These are phyloP conservation scores for Lottia scabra DNA, from an alignment of 2,888 invertebrate species.

Conservation along the genomic window DNA sequence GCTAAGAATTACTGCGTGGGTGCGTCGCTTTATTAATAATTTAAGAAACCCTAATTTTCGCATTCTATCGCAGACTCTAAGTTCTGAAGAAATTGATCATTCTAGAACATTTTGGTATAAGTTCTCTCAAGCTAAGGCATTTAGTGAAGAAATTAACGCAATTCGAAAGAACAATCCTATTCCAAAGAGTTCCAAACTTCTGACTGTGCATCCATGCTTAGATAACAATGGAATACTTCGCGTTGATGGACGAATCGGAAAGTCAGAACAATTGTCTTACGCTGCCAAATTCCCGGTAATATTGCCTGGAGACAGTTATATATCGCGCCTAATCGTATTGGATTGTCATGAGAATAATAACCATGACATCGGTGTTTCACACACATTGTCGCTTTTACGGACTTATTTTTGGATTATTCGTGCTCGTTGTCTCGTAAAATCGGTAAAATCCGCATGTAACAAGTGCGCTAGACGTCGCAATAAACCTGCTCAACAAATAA, in stretches of 20 bases:
- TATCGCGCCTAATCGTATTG: constrained; percentile 16
- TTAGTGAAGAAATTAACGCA: background rate
- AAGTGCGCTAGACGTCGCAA: background rate
- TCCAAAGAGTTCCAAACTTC: background rate
- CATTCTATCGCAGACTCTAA: background rate
- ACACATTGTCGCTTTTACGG: constrained; percentile 11
- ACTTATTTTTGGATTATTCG: constrained; percentile 23
- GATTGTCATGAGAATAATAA: too few relatives aligned
- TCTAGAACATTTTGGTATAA: background rate
- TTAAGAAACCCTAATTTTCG: background rate
- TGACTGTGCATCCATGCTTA: background rate
- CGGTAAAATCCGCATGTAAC: constrained; percentile 1
- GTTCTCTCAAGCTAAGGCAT: background rate
- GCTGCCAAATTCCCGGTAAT: constrained; percentile 14
- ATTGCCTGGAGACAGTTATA: constrained; percentile 12
- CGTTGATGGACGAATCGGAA: constrained; percentile 10
- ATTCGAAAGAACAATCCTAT: background rate
- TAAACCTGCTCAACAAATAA: background rate
- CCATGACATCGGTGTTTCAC: constrained; percentile 23
- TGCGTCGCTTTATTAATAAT: background rate
- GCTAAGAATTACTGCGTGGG: background rate
- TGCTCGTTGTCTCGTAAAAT: constrained; percentile 17
- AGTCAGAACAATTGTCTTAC: constrained; percentile 9
- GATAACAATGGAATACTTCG: constrained; percentile 1
- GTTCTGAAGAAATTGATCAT: background rate